A percentile compares a stretch with the other conserved stretches of the same genome.
Evolutionary conservation across 2,797 vertebrate genomes (phyloP).

Genomic region (Hirundo rustica): DNA sequence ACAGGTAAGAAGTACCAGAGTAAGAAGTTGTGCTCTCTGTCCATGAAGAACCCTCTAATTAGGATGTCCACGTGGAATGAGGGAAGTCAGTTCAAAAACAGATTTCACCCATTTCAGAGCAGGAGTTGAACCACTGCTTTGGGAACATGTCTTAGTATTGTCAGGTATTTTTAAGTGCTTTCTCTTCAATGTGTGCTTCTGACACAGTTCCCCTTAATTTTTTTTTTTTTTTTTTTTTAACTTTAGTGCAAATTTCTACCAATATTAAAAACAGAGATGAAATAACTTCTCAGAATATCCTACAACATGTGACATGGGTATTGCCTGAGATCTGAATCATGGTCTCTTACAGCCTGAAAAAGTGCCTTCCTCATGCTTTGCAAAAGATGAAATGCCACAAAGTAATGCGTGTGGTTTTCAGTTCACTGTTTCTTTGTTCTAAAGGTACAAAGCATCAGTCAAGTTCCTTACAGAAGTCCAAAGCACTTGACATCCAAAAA

Average conservation of each 20-base stretch:
- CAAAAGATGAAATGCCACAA: not conserved
- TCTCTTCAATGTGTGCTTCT: not conserved
- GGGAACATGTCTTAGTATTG: not conserved
- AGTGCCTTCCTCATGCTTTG: not conserved
- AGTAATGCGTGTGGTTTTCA: not conserved
- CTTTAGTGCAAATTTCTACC: not conserved
- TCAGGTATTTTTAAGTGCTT: constrained; percentile 20
- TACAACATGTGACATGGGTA: not conserved
- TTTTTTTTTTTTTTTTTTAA: not conserved
- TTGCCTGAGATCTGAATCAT: not conserved
- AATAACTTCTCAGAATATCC: not conserved
- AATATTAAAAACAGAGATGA: not conserved
- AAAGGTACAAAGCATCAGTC: not conserved
- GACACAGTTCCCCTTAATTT: not conserved
- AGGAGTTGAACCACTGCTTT: not conserved
- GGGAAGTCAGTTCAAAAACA: not conserved
- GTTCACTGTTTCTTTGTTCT: not conserved
- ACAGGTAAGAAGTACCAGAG: not conserved
- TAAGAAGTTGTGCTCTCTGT: not conserved
- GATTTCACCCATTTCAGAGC: not conserved
- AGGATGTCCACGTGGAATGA: not conserved
- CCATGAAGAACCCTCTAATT: not conserved
- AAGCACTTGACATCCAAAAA: not conserved
- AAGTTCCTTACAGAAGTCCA: not conserved
- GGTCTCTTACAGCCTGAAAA: not conserved